Evolutionary conservation across 2,888 invertebrate species (phyloP).

Genomic region (Gibbula magus): DNA sequence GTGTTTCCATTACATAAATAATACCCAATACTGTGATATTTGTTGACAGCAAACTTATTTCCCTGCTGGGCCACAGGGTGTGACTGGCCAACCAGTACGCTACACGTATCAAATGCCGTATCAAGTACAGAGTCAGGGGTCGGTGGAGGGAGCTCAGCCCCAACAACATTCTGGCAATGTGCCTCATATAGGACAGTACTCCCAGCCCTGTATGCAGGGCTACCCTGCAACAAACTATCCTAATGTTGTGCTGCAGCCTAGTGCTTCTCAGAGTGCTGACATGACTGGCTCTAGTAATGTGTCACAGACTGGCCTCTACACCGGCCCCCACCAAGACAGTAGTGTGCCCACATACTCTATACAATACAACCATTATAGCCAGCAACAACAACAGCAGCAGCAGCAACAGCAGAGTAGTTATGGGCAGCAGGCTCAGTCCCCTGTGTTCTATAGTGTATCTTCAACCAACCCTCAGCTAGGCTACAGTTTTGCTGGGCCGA

Average conservation of each 20-base stretch:
- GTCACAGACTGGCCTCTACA: slow-evolving; percentile 38
- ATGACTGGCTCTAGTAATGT: slow-evolving; percentile 16
- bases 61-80: slow-evolving; percentile 42
- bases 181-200: slow-evolving; percentile 27
- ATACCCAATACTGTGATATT: no score
- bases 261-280: slow-evolving; percentile 27
- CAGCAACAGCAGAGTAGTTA: slow-evolving; percentile 27
- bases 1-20: no score
- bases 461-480: slow-evolving; percentile 40
- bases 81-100: slow-evolving; percentile 52
- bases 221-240: slow-evolving; percentile 27
- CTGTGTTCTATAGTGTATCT: slow-evolving; percentile 44
- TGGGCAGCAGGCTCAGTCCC: slow-evolving; percentile 38
- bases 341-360: slow-evolving; percentile 41
- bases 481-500: slow-evolving; percentile 33
- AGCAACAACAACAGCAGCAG: slow-evolving; percentile 23
- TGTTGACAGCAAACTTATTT: slow-evolving; percentile 51
- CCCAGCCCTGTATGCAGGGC: slow-evolving; percentile 24
- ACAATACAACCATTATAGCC: slow-evolving; percentile 37
- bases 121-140: slow-evolving; percentile 34
- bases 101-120: slow-evolving; percentile 54
- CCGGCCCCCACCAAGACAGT: slow-evolving; percentile 33
- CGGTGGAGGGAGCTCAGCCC: slow-evolving; percentile 12
- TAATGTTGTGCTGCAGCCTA: slow-evolving; percentile 25
- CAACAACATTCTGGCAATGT: slow-evolving; percentile 20